These are phyloP conservation scores for Conops quadrifasciatus DNA, from an alignment of 2,888 invertebrate species.

Conservation along the genomic window DNA sequence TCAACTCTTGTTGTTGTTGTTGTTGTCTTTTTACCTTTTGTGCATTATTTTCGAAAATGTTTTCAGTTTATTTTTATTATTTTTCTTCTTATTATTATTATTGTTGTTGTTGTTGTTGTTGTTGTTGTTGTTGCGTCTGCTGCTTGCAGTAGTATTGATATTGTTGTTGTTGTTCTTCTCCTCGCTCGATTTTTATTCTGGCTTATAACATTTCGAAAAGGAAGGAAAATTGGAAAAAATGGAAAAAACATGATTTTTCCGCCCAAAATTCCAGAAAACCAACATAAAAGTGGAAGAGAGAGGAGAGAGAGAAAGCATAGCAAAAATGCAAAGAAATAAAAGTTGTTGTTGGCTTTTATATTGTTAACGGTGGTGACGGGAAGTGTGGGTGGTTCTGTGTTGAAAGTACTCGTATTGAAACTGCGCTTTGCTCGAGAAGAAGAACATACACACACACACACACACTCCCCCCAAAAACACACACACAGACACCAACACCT, in stretches of 20 bases:
- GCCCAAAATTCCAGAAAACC: too few relatives aligned
- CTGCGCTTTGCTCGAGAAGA: too few relatives aligned
- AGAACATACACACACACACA: constrained; percentile 11
- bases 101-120: background rate
- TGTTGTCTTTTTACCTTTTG: constrained; percentile 14
- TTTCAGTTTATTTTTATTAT: background rate
- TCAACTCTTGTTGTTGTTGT: constrained; percentile 11
- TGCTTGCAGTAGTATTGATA: background rate
- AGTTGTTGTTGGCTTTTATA: too few relatives aligned
- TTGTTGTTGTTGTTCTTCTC: background rate
- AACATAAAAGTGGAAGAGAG: background rate
- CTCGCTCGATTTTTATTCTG: background rate
- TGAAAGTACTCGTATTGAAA: too few relatives aligned
- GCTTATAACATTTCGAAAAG: background rate
- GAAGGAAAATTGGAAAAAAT: background rate
- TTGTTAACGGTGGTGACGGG: too few relatives aligned
- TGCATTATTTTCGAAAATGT: too few relatives aligned
- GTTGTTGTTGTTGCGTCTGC: background rate
- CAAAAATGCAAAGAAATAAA: background rate
- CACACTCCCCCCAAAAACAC: background rate
- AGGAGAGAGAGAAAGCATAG: background rate
- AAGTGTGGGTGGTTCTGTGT: too few relatives aligned
- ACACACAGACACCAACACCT: too few relatives aligned
- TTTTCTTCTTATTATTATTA: background rate
- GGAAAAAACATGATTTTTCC: too few relatives aligned